Base-by-base conservation (phyloP, 2,888 invertebrate genomes). In the Nomada ruficornis region DNA sequence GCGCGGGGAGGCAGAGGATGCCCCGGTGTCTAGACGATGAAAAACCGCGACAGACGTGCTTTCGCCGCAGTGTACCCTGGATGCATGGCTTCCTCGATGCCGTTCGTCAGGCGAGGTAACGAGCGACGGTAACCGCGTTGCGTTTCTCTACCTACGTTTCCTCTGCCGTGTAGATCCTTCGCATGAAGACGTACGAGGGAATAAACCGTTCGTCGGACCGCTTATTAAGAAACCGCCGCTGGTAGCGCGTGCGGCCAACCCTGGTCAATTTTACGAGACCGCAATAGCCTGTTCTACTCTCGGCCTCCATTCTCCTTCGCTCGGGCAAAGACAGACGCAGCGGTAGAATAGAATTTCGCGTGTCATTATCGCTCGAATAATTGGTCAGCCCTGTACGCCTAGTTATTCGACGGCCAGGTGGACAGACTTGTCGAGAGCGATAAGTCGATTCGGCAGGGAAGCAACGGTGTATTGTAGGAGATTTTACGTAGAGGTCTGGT, bases 191-290 rank as follows among this genome's bases (percentile, higher is more conserved):
- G 79, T 84, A 87, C 82, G 83, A 84, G 78, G 62, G 82, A 80
- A 85, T 80, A 73, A 75, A 83, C 80, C 82, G 77, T 84, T 81
- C 63, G 74, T 67, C 63, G 78, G 74, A 67, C 77, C 80, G 76
- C 85, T 89, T 89, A 88, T 88, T 87, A 84, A 88, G 83, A 82
- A 80, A 85, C 78, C 79, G 71, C 69, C 74, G 79, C 72, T 87
- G 81, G 83, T 71, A 83, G 85, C 89, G 85, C 82, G 87, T 85
- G 88, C 86, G 80, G 80, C 84, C 73, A 63, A 85, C 83, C 80
- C 86, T 78, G 90, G 86, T 85, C 77, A 76, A 87, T 87, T 91
- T 92, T 91, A 91, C 88, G 91, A 91, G 90, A 92, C 92, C 92
- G 82, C 92, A 91, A 87, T 79, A 70, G 88, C 77, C 86, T 79